Conservation (phyloP, 2,113 vertebrate genomes). For the Ursus arctos region DNA sequence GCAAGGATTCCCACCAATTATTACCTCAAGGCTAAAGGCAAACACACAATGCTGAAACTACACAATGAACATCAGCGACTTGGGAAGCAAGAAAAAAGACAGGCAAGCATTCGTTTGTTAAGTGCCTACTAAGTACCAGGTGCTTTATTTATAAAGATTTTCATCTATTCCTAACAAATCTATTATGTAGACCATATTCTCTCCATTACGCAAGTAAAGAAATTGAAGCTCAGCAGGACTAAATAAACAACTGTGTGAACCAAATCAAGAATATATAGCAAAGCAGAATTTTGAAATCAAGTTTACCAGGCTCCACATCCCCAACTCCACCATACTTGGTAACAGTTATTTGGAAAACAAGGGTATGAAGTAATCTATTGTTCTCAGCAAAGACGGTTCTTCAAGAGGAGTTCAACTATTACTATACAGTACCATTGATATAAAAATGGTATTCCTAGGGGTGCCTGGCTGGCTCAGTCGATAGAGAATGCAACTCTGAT, state of each 20-base stretch:
- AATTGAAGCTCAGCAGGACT: background rate
- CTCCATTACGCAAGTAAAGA: background rate
- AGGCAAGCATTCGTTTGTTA: background rate
- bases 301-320: background rate
- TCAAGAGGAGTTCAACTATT: background rate
- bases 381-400: background rate
- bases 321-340: background rate
- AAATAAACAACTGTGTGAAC: background rate
- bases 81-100: background rate
- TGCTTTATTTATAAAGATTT: background rate
- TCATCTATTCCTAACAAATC: background rate
- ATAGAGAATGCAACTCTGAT: background rate
- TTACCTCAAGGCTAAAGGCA: background rate
- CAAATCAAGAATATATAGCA: background rate
- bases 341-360: background rate
- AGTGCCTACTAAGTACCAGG: background rate
- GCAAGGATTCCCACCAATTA: background rate
- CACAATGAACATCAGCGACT: background rate
- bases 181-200: background rate
- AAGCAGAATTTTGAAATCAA: background rate
- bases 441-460: background rate
- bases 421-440: background rate
- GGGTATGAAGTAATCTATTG: background rate
- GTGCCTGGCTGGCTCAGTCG: background rate
- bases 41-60: background rate